These are phyloP conservation scores for Trachelus stipa DNA, from an alignment of 2,888 invertebrate genomes.

Conservation along the genomic window DNA sequence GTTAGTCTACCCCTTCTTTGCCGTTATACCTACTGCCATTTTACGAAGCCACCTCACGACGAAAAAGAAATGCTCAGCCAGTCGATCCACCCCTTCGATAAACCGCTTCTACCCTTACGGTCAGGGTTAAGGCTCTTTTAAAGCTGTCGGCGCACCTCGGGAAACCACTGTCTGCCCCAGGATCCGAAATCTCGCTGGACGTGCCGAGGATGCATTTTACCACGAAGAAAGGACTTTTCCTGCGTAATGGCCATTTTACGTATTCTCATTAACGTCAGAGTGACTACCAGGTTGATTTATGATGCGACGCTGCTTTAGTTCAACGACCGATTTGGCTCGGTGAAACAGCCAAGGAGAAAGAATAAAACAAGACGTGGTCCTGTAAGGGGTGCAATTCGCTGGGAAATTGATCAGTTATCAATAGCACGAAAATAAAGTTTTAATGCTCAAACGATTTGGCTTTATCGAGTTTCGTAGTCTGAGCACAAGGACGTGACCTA, in stretches of 20 bases:
- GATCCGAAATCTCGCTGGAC: neutral
- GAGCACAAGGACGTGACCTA: constrained; percentile 17
- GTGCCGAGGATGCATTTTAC: neutral
- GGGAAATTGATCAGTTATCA: constrained; percentile 19
- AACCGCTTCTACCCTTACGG: neutral
- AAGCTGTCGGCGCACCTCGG: neutral
- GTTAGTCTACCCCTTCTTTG: constrained; percentile 59
- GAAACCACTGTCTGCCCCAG: neutral
- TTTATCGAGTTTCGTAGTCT: constrained; percentile 39
- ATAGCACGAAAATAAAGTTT: constrained; percentile 41
- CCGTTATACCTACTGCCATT: constrained; percentile 33
- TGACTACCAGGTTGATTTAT: neutral
- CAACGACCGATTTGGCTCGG: neutral
- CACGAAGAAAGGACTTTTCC: neutral
- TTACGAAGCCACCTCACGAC: constrained; percentile 12
- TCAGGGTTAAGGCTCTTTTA: constrained; percentile 1
- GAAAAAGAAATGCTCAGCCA: neutral
- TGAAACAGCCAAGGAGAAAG: neutral
- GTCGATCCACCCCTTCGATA: neutral
- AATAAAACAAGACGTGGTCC: neutral
- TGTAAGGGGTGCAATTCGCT: neutral
- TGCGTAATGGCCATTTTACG: neutral
- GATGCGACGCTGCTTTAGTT: neutral
- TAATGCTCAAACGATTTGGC: constrained; percentile 42
- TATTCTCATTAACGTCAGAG: neutral